Base-by-base conservation (phyloP, 2,888 invertebrate species). In the Furcula furcula region DNA sequence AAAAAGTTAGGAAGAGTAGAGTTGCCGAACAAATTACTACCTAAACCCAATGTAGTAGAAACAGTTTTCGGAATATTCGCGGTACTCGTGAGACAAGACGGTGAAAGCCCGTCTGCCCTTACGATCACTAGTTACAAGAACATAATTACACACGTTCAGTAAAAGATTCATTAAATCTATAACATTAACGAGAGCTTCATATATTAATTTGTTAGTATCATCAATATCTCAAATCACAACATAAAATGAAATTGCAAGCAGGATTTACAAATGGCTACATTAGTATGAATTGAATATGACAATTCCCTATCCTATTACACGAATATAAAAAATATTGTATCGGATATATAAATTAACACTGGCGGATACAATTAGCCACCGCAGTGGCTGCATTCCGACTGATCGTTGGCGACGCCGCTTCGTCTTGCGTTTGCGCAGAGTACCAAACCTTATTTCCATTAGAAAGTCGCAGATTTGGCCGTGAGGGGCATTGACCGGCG, bases 21-120 rank as follows among this genome's bases (percentile, higher is more conserved):
- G 33, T 40, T 38, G 40, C 34, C 67, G 63, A 62, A 51, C 64
- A 47, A 82, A 76, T 73, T 55, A 38, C 52, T 42, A 73, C 75
- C 72, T 73, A 78, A 78, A 57, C 44, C 31, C 35, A 52, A 55
- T 44, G 64, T 40, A 44, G 49, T 65, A 75, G 54, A 56, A 60
- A 62, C 45, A 65, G 55, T 68, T 75, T 75, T 75, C 55, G 62
- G 52, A 55, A 55, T 47, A 51, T 49, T 40, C 47, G 36, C 47
- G 37, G 44, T 34, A 43, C 56, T 56, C 45, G 55, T 64, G 65
- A 74, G 72, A 74, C 73, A 71, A 71, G 75, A 61, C 66, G 74
- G 85, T 81, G 85, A 86, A 86, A 86, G 85, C 78, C 75, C 56
- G 78, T 75, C 75, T 80, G 80, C 83, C 82, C 80, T 82, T 80